Base-by-base conservation (phyloP, 2,113 vertebrate genomes). In the Ammodytes dubius region DNA sequence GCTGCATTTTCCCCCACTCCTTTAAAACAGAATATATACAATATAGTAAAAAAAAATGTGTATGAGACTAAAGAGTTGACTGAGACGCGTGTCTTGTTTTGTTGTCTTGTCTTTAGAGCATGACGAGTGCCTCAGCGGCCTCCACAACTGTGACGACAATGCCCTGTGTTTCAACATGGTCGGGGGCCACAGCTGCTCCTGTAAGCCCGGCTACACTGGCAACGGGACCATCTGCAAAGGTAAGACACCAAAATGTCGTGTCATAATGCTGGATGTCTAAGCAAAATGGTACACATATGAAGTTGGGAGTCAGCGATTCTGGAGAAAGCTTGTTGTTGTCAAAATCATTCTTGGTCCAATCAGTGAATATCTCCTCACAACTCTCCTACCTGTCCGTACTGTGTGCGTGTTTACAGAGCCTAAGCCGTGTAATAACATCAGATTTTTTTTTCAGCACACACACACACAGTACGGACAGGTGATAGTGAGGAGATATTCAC, bases 101-200 rank as follows among this genome's bases (percentile, higher is more conserved):
- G n/a, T 46, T 65, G 82, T 47, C 42, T 85, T 11, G 56, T 71
- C 61, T 57, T 14, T 85, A 99, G 98, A 99, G 93, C 97, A 99
- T 4, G 97, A 99, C 0, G 98, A 99, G 87, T 99, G 98, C 64
- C 60, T 94, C 90, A 98, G 96, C 37, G 97, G 97, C 70, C 96
- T 97, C 76, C 97, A 99, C 95, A 97, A 91, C 92, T 99, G 98
- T 52, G 97, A 99, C 71, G 96, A 98, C 81, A 99, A 99, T 0
- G 98, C 98, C 0, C 87, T 99, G 52, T 99, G 98, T 87, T 99
- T 99, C 91, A 99, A 99, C 92, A 99, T 97, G 0, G 97, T 99
- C 0, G 98, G 98, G 59, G 98, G 98, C 11, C 98, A 99, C 94
- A 98, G 97, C 93, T 99, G 98, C 74, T 96, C 98, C 64, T 99